phyloP scores from a whole-genome alignment of 1,140 invertebrate species.

The Epicauta chinensis region DNA sequence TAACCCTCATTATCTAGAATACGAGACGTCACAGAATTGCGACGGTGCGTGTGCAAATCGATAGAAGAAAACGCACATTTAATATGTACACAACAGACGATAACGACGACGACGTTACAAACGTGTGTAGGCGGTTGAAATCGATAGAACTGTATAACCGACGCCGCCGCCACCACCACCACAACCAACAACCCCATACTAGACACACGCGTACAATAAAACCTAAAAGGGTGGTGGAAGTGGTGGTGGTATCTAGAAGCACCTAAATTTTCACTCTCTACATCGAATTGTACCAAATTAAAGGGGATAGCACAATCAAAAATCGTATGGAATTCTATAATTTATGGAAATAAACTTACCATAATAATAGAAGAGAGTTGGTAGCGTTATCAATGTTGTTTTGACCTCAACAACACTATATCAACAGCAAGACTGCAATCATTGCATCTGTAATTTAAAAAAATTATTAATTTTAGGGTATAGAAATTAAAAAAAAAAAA shows the following conservation, averaged over 20 bases:
- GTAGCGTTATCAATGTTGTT: not conserved
- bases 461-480: not conserved
- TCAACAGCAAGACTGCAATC: not conserved
- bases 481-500: not conserved
- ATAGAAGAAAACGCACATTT: conserved; percentile 3
- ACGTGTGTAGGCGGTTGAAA: conserved; percentile 5
- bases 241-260: too few species aligned
- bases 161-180: not conserved
- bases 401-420: not conserved
- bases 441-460: conserved; percentile 1
- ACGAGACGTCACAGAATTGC: not conserved
- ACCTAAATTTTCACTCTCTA: too few species aligned
- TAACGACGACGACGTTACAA: not conserved
- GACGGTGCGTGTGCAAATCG: conserved; percentile 7
- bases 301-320: too few species aligned
- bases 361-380: conserved; percentile 4
- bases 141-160: conserved; percentile 2
- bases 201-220: too few species aligned
- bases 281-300: too few species aligned
- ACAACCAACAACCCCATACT: too few species aligned
- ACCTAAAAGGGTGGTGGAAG: too few species aligned
- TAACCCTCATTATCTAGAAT: too few species aligned
- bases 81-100: not conserved
- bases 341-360: not conserved
- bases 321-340: too few species aligned